Base-by-base conservation (phyloP, 53 echinoderm and acorn worm species). In the Mesocentrotus franciscanus region DNA sequence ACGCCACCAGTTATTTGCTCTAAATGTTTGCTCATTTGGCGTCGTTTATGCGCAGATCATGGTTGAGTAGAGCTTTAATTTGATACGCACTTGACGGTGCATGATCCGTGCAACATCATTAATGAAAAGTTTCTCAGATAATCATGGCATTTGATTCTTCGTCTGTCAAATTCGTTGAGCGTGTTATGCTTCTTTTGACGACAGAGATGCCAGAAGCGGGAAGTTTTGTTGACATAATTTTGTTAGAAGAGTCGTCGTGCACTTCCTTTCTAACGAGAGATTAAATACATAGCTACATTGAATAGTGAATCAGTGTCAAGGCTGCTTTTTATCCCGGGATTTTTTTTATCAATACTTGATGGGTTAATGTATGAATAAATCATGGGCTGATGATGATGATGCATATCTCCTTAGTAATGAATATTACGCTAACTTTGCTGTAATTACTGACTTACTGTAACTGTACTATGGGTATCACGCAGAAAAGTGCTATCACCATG, bases 1-100 rank as follows among this genome's bases (percentile, higher is more conserved):
- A 87, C 87, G 87, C 87, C 87, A 87, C 58, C 58, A 87, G 87
- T 87, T 87, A 87, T 87, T 87, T 87, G 87, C 87, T 87, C 58
- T 57, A 39, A 87, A 87, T 87, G 87, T 87, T 87, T 87, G 87
- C 87, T 29, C 87, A 87, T 87, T 87, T 87, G 58, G 58, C 10
- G 87, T 27, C 87, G 87, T 87, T 87, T 87, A 87, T 58, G 87
- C 87, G 56, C n/a, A 27, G 87, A 87, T 87, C 87, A 87, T 55
- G 58, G 27, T 16, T 9, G 58, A 87, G 58, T 57, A 27, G 27
- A 12, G 58, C 33, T 87, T 58, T 87, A 57, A 87, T 87, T 87
- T 84, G 42, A 58, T 57, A 58, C 58, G 58, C 58, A 87, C 87
- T 85, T 87, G 56, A 87, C 87, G 17, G 29, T 57, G 87, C 87